These are phyloP conservation scores for Sturnira hondurensis DNA, from an alignment of 2,113 vertebrate genomes.

Conservation along the genomic window DNA sequence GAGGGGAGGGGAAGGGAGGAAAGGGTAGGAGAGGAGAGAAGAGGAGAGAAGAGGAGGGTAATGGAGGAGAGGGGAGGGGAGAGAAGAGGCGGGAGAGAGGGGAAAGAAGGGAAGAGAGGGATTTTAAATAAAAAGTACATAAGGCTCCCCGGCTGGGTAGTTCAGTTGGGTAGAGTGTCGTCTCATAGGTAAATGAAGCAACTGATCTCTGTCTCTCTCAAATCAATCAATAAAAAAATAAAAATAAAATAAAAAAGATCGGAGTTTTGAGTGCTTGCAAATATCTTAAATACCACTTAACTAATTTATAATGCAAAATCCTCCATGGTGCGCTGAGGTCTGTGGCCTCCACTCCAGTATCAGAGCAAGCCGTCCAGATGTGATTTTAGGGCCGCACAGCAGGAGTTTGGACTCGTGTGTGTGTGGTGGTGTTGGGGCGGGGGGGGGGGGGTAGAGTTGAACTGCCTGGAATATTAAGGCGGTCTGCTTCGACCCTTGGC, in stretches of 20 bases:
- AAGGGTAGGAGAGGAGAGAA: background rate
- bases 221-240: too few species aligned
- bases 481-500: background rate
- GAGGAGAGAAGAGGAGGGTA: too few species aligned
- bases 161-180: too few species aligned
- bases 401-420: background rate
- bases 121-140: background rate
- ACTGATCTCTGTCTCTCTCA: too few species aligned
- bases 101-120: background rate
- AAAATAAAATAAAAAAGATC: conserved; percentile 48
- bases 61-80: background rate
- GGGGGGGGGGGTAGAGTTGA: too few species aligned
- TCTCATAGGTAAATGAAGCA: too few species aligned
- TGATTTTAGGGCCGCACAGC: background rate
- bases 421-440: too few species aligned
- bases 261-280: conserved; percentile 80
- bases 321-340: conserved; percentile 66
- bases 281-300: conserved; percentile 82
- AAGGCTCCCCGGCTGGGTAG: too few species aligned
- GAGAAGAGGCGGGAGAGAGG: background rate
- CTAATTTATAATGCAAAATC: conserved; percentile 81
- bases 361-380: conserved; percentile 55
- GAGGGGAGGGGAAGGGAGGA: background rate
- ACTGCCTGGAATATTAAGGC: background rate
- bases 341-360: conserved; percentile 61